phyloP scores from a whole-genome alignment of 2,888 invertebrate genomes.

The Nudaria mundana region DNA sequence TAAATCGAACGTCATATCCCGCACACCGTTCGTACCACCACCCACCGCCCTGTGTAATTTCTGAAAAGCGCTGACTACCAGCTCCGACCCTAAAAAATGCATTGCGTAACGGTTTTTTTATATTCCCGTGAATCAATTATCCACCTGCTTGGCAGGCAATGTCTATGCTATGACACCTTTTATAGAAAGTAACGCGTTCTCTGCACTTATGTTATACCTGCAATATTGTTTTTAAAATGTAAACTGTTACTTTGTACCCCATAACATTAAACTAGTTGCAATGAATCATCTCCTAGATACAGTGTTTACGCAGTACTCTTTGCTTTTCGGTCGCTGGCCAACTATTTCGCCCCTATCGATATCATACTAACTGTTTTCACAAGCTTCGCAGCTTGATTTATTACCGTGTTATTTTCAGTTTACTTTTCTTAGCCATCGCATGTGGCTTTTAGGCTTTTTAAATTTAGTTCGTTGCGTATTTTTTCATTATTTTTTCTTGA shows the following conservation, averaged over 20 bases:
- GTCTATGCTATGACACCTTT: too few species aligned
- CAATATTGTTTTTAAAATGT: constrained; percentile 2
- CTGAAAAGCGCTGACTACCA: constrained; percentile 77
- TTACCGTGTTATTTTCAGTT: constrained; percentile 12
- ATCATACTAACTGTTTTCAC: constrained; percentile 10
- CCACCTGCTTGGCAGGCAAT: constrained; percentile 65
- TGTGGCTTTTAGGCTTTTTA: constrained; percentile 1
- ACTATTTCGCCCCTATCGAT: too few species aligned
- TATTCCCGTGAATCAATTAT: constrained; percentile 73
- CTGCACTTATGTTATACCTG: too few species aligned
- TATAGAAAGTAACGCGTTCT: too few species aligned
- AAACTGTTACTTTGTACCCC: constrained; percentile 12
- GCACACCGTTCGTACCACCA: constrained; percentile 60
- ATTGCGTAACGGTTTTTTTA: constrained; percentile 79
- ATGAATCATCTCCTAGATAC: constrained; percentile 15
- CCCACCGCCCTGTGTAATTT: constrained; percentile 67
- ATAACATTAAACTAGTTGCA: constrained; percentile 3
- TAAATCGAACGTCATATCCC: constrained; percentile 81
- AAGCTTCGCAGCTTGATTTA: constrained; percentile 16
- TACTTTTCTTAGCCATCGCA: constrained; percentile 6
- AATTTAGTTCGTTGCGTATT: background rate
- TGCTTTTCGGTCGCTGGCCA: constrained; percentile 1
- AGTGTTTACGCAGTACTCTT: constrained; percentile 11
- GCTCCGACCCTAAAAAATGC: constrained; percentile 78
- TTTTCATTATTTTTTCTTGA: too few species aligned